Evolutionary conservation across 2,888 invertebrate genomes (phyloP), one percentile per base, ranked within the genome.

Genomic region (Meandrusa payeni): DNA sequence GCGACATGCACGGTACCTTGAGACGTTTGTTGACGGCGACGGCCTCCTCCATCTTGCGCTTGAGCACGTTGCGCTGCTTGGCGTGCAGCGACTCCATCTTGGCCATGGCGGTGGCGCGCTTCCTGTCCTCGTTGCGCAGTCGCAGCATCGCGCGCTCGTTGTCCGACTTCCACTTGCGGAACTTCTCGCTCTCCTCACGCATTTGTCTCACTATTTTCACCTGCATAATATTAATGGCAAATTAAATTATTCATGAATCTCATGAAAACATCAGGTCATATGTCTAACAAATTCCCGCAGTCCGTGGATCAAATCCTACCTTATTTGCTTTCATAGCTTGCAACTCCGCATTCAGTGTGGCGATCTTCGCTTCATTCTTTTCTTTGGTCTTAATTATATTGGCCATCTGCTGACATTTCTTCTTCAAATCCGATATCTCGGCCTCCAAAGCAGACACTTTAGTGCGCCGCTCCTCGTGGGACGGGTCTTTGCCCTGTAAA

Each of bases 21-120:
- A 95, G 87, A 38, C 96, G 83, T 70, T 94, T 96, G 56, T 96
- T 97, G 5, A 94, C 91, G 0, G 96, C 94, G 17, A 93, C 91
- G 0, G 95, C 95, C 74, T 96, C 96, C 74, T 97, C 97, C 69
- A 96, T 93, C 76, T 97, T 97, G 20, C 97, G 89, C 57, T 94
- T 95, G 4, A 95, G 89, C 1, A 97, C 96, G 55, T 91, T 94
- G 62, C 95, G 93, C 60, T 97, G 95, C 58, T 95, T 94, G 38
- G 88, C 89, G 61, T 96, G 93, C 17, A 93, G 85, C 1, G 90
- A 89, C 74, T 95, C 93, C 90, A 97, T 92, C 61, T 92, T 92
- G 5, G 90, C 91, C 74, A 97, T 93, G 78, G 96, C 94, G 57
- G 91, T 93, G 51, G 93, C 92, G 6, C 94, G 90, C 68, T 95